Conservation (phyloP, 2,888 invertebrate species). For the Drosophila pseudotakahashii region DNA sequence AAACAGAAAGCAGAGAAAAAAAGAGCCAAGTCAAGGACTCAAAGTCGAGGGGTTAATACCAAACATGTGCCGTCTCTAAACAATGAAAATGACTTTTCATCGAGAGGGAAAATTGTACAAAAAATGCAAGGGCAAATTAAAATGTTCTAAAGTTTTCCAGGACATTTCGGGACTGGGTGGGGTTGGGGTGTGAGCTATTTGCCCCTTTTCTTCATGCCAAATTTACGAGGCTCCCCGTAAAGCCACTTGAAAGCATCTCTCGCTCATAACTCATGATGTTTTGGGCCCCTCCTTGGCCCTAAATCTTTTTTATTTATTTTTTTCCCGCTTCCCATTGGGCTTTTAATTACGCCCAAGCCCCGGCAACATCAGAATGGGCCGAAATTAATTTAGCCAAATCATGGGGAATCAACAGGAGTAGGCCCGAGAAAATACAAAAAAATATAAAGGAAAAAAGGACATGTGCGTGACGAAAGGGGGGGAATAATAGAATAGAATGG, state of each 20-base stretch:
- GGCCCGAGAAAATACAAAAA: background rate
- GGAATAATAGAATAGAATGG: conserved; percentile 37
- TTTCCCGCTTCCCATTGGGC: background rate
- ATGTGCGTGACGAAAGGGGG: conserved; percentile 44
- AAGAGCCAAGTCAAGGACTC: conserved; percentile 13
- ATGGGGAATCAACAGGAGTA: conserved; percentile 48
- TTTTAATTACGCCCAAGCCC: conserved; percentile 53
- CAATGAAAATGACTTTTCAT: conserved; percentile 72
- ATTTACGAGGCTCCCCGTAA: conserved; percentile 20
- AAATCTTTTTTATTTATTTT: conserved; percentile 24
- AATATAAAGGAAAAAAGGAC: conserved; percentile 6
- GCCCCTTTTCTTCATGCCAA: conserved; percentile 12
- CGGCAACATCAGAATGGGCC: conserved; percentile 15
- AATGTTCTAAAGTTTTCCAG: conserved; percentile 29
- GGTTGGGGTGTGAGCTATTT: conserved; percentile 17
- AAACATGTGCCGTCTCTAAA: conserved; percentile 66
- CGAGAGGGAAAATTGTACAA: conserved; percentile 31
- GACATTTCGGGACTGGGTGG: background rate
- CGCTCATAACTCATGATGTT: conserved; percentile 38
- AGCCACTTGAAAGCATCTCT: conserved; percentile 13
- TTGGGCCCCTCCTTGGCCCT: conserved; percentile 22
- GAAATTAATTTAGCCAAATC: conserved; percentile 69
- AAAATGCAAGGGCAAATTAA: conserved; percentile 21
- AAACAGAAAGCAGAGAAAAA: background rate
- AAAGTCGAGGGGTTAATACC: conserved; percentile 25